Percentiles rank a stretch among this genome's conserved stretches.
These are phyloP conservation scores for human DNA, from an alignment of 2,113 vertebrate species.

Conservation along the genomic window GRCh38 chr13:57303501-57304000, in stretches of 20 bases:
- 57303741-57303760: not conserved
- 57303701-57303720: constrained; percentile 28
- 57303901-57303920: not conserved
- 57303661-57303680: constrained; percentile 9
- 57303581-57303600: not conserved
- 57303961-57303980: not conserved
- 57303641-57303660: not conserved
- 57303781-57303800: not conserved
- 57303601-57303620: not conserved
- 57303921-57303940: not conserved
- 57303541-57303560: not conserved
- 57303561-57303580: not conserved
- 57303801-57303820: not conserved
- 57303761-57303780: not conserved
- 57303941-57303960: not conserved
- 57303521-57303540: not conserved
- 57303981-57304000: not conserved
- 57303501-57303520: not conserved
- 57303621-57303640: not conserved
- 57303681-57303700: constrained; percentile 29
- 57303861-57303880: not conserved
- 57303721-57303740: constrained; percentile 34
- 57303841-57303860: not conserved
- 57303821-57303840: not conserved
- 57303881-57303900: not conserved